Base-by-base conservation (phyloP, 1,140 invertebrate species). In the Atta colombica region DNA sequence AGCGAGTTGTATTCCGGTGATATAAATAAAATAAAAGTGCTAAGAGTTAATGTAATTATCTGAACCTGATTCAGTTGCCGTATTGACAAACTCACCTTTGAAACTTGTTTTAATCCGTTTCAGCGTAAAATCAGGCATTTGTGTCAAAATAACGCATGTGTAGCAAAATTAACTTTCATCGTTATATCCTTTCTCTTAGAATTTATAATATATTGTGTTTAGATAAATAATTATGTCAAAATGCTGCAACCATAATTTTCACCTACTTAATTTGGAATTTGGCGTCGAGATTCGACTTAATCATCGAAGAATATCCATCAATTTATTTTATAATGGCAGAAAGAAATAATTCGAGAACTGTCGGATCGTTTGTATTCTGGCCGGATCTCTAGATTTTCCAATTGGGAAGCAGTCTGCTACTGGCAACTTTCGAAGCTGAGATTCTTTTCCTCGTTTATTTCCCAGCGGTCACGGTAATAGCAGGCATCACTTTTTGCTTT, bases 21-120 rank as follows among this genome's bases (percentile, higher is more conserved):
- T 61, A 74, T 82, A 74, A 74, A 69, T 55, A 49, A 84, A 31
- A 74, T 49, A 84, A 45, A 75, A 84, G 31, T 61, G 14, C 55
- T 58, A 5, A 53, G 55, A 68, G 63, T 55, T 80, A 58, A 80
- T 10, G 12, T 21, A 25, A 63, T 25, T 49, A 31, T 49, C 28
- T 18, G 21, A 82, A 55, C 49, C 51, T 53, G 25, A 72, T 61
- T 74, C 16, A 68, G 14, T 75, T 84, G 68, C 53, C 53, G 77
- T 12, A 6, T 21, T 74, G n/a, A 68, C 74, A 14, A 31, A 18
- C 45, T 35, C 14, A 51, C 18, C 49, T 75, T 25, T 28, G 14
- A 39, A 49, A 84, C 39, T 75, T 14, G n/a, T 31, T 49, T 82
- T 75, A 84, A 74, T 75, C 21, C 18, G 45, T 35, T 51, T 69